phyloP scores from a whole-genome alignment of 2,797 vertebrate genomes.

The Sternotherus odoratus region DNA sequence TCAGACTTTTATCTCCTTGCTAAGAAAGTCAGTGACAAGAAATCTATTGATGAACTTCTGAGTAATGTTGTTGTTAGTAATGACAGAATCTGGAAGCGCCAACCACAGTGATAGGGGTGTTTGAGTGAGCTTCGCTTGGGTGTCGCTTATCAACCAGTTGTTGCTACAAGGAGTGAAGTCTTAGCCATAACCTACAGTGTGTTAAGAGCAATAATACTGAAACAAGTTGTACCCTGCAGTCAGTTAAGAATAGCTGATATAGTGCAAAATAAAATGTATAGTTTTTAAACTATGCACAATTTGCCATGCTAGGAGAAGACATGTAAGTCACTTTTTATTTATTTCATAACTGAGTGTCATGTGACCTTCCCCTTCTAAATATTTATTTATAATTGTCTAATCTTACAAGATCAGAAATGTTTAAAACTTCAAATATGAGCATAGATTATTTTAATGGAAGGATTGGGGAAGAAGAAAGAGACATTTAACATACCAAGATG shows the following conservation, averaged over 20 bases:
- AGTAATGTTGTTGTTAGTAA: background rate
- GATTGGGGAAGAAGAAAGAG: background rate
- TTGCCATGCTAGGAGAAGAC: background rate
- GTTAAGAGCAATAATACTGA: background rate
- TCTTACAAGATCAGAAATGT: background rate
- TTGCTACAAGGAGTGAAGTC: background rate
- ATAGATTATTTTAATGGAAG: background rate
- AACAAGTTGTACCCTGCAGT: accelerated
- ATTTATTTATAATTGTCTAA: background rate
- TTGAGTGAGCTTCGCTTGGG: background rate
- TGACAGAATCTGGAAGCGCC: background rate
- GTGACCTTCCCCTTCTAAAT: background rate
- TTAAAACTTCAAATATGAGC: background rate
- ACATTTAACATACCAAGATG: background rate
- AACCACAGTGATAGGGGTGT: background rate
- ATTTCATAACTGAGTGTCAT: background rate
- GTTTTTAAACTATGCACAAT: background rate
- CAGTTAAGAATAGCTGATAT: background rate
- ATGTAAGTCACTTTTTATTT: background rate
- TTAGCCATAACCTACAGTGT: accelerated
- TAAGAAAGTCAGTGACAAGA: background rate
- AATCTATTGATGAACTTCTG: background rate
- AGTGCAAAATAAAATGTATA: too few relatives aligned
- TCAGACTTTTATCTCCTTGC: background rate
- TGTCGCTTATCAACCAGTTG: background rate